Evolutionary conservation across 2,888 invertebrate species (phyloP).

Genomic region (Octonoba sinensis): DNA sequence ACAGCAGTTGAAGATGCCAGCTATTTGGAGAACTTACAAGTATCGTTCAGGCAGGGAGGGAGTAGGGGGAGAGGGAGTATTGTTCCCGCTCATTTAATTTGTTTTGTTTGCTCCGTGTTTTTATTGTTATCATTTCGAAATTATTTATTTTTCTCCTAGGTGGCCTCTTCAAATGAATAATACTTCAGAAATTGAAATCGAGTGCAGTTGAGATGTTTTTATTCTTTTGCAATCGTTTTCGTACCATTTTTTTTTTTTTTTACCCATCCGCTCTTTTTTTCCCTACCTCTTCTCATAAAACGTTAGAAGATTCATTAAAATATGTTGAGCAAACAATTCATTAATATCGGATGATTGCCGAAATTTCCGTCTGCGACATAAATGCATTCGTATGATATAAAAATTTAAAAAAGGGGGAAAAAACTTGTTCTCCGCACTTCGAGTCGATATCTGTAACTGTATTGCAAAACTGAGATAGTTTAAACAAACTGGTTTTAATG

Average conservation of each 20-base stretch:
- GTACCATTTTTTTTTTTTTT: constrained; percentile 22
- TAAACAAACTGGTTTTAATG: too few relatives aligned
- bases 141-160: constrained; percentile 58
- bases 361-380: background rate
- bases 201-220: constrained; percentile 47
- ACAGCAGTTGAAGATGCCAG: constrained; percentile 58
- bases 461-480: too few relatives aligned
- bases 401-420: too few relatives aligned
- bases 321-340: constrained; percentile 45
- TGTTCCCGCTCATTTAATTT: constrained; percentile 49
- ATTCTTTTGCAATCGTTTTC: constrained; percentile 28
- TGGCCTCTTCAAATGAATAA: constrained; percentile 47
- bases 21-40: constrained; percentile 42
- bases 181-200: constrained; percentile 55
- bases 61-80: constrained; percentile 17
- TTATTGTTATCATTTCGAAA: constrained; percentile 13
- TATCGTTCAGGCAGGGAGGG: background rate
- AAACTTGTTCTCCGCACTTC: too few relatives aligned
- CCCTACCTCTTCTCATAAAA: background rate
- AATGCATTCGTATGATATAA: too few relatives aligned
- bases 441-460: too few relatives aligned
- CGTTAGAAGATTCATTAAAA: constrained; percentile 33
- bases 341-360: constrained; percentile 25
- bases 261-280: background rate
- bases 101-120: constrained; percentile 34